phyloP scores from a whole-genome alignment of 2,113 vertebrate species.

The Naja naja region DNA sequence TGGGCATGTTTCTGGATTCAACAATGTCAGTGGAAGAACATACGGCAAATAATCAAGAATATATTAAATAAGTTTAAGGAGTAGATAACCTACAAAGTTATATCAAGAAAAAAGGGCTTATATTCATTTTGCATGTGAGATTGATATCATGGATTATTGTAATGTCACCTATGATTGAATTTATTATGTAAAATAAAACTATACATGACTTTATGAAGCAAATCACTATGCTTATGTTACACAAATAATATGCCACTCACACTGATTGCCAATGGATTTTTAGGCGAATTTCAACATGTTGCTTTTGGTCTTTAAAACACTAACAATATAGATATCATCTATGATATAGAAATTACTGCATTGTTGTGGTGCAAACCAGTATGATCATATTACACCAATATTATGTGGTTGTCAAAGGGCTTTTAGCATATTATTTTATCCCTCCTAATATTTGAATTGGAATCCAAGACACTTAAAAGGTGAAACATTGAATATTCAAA shows the following conservation, averaged over 20 bases:
- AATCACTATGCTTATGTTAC: background rate
- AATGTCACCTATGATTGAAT: background rate
- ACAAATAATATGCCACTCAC: background rate
- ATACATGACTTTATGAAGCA: background rate
- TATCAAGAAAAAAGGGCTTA: background rate
- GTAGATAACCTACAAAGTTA: background rate
- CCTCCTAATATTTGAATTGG: background rate
- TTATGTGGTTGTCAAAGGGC: background rate
- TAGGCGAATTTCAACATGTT: background rate
- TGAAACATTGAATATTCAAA: background rate
- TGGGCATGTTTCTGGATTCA: background rate
- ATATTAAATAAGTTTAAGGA: background rate
- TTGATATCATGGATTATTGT: background rate
- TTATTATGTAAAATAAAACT: background rate
- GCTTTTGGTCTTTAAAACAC: background rate
- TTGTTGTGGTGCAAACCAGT: background rate
- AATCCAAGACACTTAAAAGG: background rate
- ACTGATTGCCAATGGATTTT: background rate
- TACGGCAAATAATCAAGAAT: background rate
- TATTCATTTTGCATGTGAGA: background rate
- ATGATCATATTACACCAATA: background rate
- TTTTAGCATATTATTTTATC: background rate
- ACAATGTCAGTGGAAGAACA: background rate
- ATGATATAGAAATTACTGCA: background rate
- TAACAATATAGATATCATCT: background rate